Conservation (phyloP, 2,797 vertebrate genomes). For the Catostomus latipinnis region DNA sequence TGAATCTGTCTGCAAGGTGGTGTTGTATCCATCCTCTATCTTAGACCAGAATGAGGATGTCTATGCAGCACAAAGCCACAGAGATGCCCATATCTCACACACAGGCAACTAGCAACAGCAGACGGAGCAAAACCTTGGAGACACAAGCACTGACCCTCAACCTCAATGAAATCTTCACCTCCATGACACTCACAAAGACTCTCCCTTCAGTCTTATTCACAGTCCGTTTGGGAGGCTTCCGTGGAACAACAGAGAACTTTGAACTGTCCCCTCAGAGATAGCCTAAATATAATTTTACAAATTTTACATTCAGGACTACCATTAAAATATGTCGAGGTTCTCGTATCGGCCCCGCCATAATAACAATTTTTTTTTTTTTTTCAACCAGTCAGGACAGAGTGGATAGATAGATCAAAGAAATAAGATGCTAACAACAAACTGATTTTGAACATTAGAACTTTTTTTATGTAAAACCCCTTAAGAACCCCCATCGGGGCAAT, state of each 20-base stretch:
- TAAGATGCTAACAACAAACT: no score
- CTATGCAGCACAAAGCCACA: not conserved
- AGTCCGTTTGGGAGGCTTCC: not conserved
- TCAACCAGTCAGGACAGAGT: no score
- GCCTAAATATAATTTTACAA: no score
- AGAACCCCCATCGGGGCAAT: no score
- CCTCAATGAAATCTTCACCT: slow-evolving; percentile 45
- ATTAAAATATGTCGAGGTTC: no score
- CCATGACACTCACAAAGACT: slow-evolving; percentile 23
- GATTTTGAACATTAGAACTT: no score
- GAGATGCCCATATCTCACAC: not conserved
- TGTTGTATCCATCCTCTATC: not conserved
- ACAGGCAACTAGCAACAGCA: not conserved
- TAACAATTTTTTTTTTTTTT: no score
- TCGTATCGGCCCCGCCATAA: no score
- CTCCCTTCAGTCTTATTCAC: slow-evolving; percentile 25
- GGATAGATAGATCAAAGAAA: no score
- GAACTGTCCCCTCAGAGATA: no score
- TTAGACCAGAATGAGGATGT: not conserved
- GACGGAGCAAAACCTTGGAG: not conserved
- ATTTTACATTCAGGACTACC: no score
- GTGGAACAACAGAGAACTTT: not conserved
- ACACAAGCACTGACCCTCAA: slow-evolving; percentile 12
- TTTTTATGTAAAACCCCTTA: no score
- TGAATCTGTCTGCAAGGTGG: not conserved